Evolutionary conservation across 2,888 invertebrate genomes (phyloP).

Genomic region (Ophioninae sp.): DNA sequence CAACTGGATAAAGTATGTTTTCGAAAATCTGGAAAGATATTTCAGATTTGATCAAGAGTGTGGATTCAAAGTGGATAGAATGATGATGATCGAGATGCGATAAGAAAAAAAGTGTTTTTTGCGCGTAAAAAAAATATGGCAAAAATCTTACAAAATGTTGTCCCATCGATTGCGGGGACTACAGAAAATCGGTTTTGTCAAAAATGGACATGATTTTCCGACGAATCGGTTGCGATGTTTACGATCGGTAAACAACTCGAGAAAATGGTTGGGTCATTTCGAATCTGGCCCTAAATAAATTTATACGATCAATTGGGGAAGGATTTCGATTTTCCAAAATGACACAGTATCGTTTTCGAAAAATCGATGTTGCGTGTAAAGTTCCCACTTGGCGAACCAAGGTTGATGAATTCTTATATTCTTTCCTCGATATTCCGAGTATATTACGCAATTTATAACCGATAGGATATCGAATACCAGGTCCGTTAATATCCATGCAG

Average conservation of each 20-base stretch:
- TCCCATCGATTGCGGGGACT: no score
- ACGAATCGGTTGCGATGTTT: no score
- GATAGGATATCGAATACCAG: conserved; percentile 30
- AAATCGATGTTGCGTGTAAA: not conserved
- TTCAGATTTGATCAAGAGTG: not conserved
- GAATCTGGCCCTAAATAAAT: not conserved
- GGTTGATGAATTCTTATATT: not conserved
- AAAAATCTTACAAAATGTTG: no score
- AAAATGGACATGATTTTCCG: no score
- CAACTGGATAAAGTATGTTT: not conserved
- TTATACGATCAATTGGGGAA: not conserved
- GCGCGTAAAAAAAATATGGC: not conserved
- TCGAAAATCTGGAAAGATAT: not conserved
- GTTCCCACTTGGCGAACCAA: not conserved
- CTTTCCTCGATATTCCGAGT: conserved; percentile 13
- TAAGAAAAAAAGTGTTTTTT: not conserved
- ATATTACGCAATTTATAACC: conserved; percentile 8
- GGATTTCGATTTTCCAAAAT: not conserved
- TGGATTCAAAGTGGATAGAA: not conserved
- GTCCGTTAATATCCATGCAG: conserved; percentile 10
- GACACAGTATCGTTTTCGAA: not conserved
- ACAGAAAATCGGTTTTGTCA: no score
- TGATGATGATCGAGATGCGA: not conserved
- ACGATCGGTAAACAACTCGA: no score
- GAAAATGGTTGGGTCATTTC: no score